phyloP scores from a whole-genome alignment of 2,888 invertebrate species.

The Acleris holmiana region DNA sequence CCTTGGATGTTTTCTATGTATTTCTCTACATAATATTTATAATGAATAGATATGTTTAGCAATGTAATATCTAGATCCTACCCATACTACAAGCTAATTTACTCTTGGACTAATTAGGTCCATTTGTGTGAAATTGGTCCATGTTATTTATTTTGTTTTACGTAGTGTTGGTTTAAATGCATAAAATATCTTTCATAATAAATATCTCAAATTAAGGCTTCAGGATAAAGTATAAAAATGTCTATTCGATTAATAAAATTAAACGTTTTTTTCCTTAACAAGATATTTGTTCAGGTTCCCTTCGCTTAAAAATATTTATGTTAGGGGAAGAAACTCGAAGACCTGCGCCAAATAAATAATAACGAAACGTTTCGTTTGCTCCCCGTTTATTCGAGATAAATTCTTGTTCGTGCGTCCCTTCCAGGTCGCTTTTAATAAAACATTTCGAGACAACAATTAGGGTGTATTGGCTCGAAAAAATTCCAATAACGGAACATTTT shows the following conservation, averaged over 20 bases:
- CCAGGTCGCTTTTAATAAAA: neutral
- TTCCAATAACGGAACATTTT: neutral
- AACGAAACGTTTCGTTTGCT: slow-evolving; percentile 10
- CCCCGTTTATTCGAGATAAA: slow-evolving; percentile 9
- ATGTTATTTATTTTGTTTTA: too few species aligned
- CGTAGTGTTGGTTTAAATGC: too few species aligned
- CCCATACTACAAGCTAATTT: too few species aligned
- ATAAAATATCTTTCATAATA: too few species aligned
- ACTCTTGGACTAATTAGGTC: too few species aligned
- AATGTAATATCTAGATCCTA: too few species aligned
- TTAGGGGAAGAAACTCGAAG: slow-evolving; percentile 20
- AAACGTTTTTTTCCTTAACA: slow-evolving; percentile 1
- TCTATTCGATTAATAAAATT: slow-evolving; percentile 3
- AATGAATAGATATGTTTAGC: too few species aligned
- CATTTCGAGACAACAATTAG: neutral
- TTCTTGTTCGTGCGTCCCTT: neutral
- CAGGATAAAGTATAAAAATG: too few species aligned
- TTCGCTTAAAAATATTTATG: slow-evolving; percentile 16
- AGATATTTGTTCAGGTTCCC: slow-evolving; percentile 3
- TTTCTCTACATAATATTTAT: too few species aligned
- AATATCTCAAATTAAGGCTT: too few species aligned
- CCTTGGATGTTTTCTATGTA: too few species aligned
- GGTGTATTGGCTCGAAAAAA: neutral
- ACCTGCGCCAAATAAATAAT: slow-evolving; percentile 22
- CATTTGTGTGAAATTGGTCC: too few species aligned